Evolutionary conservation across 1,140 invertebrate species (phyloP).

Genomic region (Steinernema khuongi): DNA sequence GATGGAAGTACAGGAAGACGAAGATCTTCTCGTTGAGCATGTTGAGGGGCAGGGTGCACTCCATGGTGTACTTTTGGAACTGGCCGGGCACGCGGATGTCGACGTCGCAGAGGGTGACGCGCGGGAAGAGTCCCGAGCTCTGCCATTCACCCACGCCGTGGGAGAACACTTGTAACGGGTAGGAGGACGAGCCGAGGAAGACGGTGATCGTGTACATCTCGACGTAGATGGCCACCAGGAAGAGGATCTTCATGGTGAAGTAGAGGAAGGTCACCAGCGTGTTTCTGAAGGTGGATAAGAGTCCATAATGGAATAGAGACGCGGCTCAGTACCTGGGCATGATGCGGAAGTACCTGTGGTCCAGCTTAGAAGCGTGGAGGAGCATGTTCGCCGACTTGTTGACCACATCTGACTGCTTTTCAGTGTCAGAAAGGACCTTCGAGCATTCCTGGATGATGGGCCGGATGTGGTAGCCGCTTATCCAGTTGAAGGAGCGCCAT

Average conservation of each 20-base stretch:
- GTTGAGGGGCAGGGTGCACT: conserved; percentile 45
- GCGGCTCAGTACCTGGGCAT: background rate
- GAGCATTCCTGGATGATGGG: background rate
- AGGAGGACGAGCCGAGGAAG: conserved; percentile 43
- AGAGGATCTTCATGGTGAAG: conserved; percentile 46
- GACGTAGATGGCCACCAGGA: conserved; percentile 43
- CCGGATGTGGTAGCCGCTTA: conserved; percentile 39
- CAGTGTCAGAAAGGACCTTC: background rate
- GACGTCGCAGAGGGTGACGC: conserved; percentile 48
- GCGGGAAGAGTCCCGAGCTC: conserved; percentile 41
- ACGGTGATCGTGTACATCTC: conserved; percentile 42
- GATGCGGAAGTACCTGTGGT: background rate
- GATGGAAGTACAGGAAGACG: conserved; percentile 59
- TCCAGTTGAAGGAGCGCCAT: conserved; percentile 12
- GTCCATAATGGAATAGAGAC: background rate
- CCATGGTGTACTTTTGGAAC: conserved; percentile 43
- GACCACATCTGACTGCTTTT: background rate
- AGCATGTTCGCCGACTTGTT: background rate
- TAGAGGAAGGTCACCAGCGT: background rate
- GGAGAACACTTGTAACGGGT: conserved; percentile 31
- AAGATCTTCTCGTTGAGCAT: conserved; percentile 60
- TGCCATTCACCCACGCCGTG: conserved; percentile 9
- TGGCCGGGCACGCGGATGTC: conserved; percentile 36
- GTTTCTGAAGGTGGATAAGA: background rate
- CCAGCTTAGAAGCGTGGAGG: background rate